Conservation (phyloP, 2,797 vertebrate species). For the Lepus oiostolus region DNA sequence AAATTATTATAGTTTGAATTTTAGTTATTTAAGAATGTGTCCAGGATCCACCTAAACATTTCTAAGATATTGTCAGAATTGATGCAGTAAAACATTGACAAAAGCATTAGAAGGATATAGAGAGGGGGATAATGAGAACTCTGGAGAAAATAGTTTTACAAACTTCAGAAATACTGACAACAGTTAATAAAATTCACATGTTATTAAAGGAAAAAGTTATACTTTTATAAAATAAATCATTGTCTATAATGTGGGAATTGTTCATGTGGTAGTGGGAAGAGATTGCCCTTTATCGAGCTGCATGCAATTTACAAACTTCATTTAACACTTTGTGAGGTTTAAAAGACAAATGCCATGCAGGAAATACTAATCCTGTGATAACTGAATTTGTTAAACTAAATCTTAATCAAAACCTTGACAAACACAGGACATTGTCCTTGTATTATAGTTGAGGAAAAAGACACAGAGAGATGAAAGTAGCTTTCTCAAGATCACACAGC, state of each 20-base stretch:
- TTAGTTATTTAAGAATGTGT: conserved; percentile 3
- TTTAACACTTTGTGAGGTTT: background rate
- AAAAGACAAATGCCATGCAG: background rate
- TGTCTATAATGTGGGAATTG: background rate
- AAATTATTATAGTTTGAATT: conserved; percentile 7
- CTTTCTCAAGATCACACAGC: background rate
- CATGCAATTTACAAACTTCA: background rate
- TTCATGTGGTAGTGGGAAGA: background rate
- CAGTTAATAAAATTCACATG: conserved; percentile 6
- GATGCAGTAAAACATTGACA: background rate
- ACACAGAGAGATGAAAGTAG: background rate
- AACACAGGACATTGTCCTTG: background rate
- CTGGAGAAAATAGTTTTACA: conserved; percentile 16
- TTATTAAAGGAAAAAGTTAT: background rate
- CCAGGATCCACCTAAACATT: background rate
- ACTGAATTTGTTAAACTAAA: conserved; percentile 1
- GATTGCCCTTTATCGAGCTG: background rate
- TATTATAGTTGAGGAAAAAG: background rate
- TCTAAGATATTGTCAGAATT: conserved; percentile 35
- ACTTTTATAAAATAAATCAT: background rate
- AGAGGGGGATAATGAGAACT: background rate
- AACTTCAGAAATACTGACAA: background rate
- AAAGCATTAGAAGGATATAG: background rate
- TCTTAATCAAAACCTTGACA: conserved; percentile 10
- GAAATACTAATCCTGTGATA: background rate